Evolutionary conservation across 2,888 invertebrate species (phyloP).

Genomic region (Drosophila histrio): DNA sequence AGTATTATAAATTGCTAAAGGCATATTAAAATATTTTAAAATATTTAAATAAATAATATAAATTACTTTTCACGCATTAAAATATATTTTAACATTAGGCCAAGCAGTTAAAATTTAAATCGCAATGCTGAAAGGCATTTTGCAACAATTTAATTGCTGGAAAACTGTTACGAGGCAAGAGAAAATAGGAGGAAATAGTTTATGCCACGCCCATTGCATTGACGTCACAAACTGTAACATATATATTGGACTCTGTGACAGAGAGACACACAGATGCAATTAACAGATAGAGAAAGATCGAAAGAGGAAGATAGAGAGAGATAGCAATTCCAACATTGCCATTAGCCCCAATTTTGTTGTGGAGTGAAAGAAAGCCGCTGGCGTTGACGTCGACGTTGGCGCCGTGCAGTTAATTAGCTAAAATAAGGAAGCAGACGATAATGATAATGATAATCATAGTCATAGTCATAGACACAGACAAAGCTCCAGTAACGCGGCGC

Average conservation of each 20-base stretch:
- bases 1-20: no score
- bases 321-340: conserved; percentile 21
- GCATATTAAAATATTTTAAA: no score
- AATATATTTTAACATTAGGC: no score
- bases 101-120: background rate
- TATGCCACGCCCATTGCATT: conserved; percentile 30
- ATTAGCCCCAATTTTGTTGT: conserved; percentile 55
- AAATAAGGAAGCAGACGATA: conserved; percentile 74
- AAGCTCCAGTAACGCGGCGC: conserved; percentile 43
- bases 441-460: conserved; percentile 63
- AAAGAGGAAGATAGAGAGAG: background rate
- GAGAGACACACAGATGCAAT: conserved; percentile 12
- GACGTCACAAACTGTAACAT: conserved; percentile 39
- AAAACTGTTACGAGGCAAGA: conserved; percentile 58
- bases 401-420: conserved; percentile 63
- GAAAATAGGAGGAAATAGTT: conserved; percentile 46
- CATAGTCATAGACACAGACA: background rate
- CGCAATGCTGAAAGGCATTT: conserved; percentile 41
- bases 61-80: no score
- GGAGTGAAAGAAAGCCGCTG: conserved; percentile 49
- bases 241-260: conserved; percentile 32
- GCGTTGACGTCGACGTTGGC: conserved; percentile 12
- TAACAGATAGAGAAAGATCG: background rate
- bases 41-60: no score
- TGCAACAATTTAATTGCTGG: conserved; percentile 63